Evolutionary conservation across 2,113 vertebrate species (phyloP).

Genomic region (Cyanoramphus novaezelandiae): DNA sequence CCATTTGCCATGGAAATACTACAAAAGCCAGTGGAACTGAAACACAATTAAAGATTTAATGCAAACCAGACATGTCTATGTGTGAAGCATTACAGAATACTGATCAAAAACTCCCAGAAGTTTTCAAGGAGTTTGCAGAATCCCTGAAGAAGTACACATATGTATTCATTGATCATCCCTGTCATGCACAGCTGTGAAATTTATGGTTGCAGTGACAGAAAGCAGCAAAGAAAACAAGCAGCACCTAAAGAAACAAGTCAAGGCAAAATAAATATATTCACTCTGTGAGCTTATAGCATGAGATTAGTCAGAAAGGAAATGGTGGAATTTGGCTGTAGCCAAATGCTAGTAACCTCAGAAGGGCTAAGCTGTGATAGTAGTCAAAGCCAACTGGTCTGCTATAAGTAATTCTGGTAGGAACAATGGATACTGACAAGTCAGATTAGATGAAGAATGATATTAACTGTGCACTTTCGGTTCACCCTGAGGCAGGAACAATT

Average conservation of each 20-base stretch:
- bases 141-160: background rate
- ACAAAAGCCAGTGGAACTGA: background rate
- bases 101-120: background rate
- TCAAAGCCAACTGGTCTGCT: background rate
- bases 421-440: background rate
- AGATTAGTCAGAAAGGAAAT: background rate
- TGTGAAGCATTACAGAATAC: background rate
- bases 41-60: background rate
- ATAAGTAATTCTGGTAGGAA: background rate
- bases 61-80: background rate
- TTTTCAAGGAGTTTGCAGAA: background rate
- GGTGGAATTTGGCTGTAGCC: background rate
- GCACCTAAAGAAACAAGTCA: background rate
- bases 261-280: background rate
- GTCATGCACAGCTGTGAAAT: background rate
- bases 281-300: background rate
- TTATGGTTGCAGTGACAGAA: background rate
- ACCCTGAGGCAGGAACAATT: background rate
- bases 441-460: background rate
- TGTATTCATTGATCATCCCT: background rate
- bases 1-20: background rate
- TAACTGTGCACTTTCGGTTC: background rate
- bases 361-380: background rate
- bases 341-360: background rate
- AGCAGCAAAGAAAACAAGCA: background rate